Base-by-base conservation (phyloP, 2,888 invertebrate species). In the Acanthacorydalis orientalis region DNA sequence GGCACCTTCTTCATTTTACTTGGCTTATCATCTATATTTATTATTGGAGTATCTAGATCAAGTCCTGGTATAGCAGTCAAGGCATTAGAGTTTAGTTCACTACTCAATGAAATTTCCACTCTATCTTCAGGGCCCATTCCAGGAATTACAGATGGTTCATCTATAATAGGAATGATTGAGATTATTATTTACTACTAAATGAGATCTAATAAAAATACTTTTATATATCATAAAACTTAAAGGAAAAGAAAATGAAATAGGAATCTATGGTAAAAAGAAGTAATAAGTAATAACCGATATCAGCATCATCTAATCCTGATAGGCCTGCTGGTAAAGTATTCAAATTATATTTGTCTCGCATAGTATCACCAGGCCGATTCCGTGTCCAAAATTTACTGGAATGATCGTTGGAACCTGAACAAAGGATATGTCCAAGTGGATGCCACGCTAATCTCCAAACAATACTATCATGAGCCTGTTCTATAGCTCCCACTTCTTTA, bases 361-460 rank as follows among this genome's bases (percentile, higher is more conserved):
- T 96, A 49, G 84, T 77, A 70, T 99, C 98, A 15, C 98, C 98
- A 1, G 98, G 98, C 43, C 97, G 78, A 68, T 98, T 98, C 52
- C 98, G 73, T 2, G 98, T 96, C 98, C 98, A 99, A 69, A 99
- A 99, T 69, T 98, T 98, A 23, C 83, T 88, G 31, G 96, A 92
- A 60, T 98, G 97, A 68, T 99, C 98, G 68, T 99, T 99, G n/a
- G 97, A 97, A 0, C 97, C 98, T 3, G 97, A 95, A 60, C 95
- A 96, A 33, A 99, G 72, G 57, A 99, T 97, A 60, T 99, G 98
- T 1, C 98, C 98, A 14, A 98, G 70, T 1, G 98, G 98, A 73
- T 99, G 98, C 98, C 98, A 99, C 32, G 95, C 93, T 61, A 98
- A 73, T 11, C 93, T 91, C 98, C 98, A 99, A 4, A 98, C 95